Percentiles rank a stretch among this genome's conserved stretches.
These are phyloP conservation scores for Carabus problematicus DNA, from an alignment of 2,888 invertebrate genomes.

Conservation along the genomic window DNA sequence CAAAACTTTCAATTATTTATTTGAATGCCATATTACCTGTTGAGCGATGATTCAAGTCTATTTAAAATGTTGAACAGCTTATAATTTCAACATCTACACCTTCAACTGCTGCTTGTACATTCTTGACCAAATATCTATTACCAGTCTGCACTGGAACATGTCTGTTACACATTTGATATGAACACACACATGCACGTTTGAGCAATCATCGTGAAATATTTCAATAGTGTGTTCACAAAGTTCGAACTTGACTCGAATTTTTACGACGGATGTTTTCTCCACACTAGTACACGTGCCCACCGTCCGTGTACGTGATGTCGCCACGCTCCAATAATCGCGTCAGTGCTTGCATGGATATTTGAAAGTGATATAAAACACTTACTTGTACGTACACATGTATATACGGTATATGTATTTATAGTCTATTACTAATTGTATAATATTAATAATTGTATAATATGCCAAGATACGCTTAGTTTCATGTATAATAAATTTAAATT, in stretches of 20 bases:
- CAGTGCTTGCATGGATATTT: constrained; percentile 1
- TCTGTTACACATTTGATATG: background rate
- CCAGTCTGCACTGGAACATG: background rate
- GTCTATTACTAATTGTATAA: constrained; percentile 5
- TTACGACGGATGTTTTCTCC: constrained; percentile 14
- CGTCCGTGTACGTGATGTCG: constrained; percentile 9
- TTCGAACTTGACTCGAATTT: constrained; percentile 17
- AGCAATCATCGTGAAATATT: constrained; percentile 2
- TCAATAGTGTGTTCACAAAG: background rate
- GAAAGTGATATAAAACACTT: constrained; percentile 5
- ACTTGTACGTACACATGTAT: too few species aligned
- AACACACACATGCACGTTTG: background rate
- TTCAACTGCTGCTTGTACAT: too few species aligned
- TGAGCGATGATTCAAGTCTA: too few species aligned
- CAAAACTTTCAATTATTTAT: too few species aligned
- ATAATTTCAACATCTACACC: too few species aligned
- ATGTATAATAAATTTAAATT: too few species aligned
- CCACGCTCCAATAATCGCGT: constrained; percentile 11
- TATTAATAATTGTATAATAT: constrained; percentile 16
- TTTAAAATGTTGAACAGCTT: too few species aligned
- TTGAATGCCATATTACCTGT: too few species aligned
- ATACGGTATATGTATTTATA: background rate
- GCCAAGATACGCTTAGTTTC: background rate
- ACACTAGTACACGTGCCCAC: background rate
- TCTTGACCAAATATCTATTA: too few species aligned